Evolutionary conservation across 2,113 vertebrate species (phyloP).

Genomic region (Opisthocomus hoazin): DNA sequence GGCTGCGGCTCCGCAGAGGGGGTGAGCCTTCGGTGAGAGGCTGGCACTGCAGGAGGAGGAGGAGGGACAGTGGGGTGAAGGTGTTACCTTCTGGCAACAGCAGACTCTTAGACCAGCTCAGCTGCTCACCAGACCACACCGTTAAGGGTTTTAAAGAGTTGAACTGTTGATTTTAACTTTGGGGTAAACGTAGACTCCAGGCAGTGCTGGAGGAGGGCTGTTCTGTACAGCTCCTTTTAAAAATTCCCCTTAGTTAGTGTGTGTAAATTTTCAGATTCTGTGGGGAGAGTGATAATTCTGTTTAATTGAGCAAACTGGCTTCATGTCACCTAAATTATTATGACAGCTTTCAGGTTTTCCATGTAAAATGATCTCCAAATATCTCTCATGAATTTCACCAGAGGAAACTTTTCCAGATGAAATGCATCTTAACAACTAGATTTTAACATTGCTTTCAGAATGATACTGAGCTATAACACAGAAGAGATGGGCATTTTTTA

Average conservation of each 20-base stretch:
- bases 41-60: neutral
- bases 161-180: neutral
- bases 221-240: neutral
- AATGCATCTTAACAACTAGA: neutral
- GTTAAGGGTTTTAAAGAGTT: neutral
- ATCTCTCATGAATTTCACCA: neutral
- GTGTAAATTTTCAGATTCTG: neutral
- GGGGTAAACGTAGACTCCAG: neutral
- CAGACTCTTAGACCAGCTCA: neutral
- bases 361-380: neutral
- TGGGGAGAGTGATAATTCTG: neutral
- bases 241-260: neutral
- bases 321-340: neutral
- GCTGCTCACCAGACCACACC: neutral
- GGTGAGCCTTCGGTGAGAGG: rapidly evolving
- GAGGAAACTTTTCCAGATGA: neutral
- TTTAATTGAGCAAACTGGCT: neutral
- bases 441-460: neutral
- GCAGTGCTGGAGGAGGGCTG: neutral
- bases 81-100: neutral
- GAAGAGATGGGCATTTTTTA: neutral
- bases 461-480: neutral
- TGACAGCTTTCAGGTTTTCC: neutral
- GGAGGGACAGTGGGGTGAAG: neutral
- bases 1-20: neutral